Evolutionary conservation across 1,140 invertebrate genomes (phyloP).

Genomic region (Hormaphis cornu): DNA sequence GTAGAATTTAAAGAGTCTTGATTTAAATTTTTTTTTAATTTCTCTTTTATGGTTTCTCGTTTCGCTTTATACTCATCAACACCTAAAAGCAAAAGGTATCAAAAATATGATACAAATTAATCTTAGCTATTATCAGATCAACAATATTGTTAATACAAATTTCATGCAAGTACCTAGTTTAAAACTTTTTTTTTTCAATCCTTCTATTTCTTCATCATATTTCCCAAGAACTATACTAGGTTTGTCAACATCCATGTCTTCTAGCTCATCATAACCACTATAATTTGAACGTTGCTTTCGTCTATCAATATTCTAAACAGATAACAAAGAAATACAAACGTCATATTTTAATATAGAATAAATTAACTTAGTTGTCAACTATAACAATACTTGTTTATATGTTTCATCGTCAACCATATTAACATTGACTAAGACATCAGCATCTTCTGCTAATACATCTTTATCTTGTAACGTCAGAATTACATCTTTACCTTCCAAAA

Average conservation of each 20-base stretch:
- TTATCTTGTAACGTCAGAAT: constrained; percentile 92
- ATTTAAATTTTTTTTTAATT: constrained; percentile 53
- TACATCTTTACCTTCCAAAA: constrained; percentile 74
- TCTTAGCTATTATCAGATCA: too few relatives aligned
- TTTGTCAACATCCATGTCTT: constrained; percentile 60
- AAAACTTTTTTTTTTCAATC: constrained; percentile 68
- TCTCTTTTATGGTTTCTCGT: constrained; percentile 40
- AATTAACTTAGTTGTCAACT: not conserved
- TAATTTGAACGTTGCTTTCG: constrained; percentile 72
- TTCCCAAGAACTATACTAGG: constrained; percentile 72
- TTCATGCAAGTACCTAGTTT: constrained; percentile 53
- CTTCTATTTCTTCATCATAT: constrained; percentile 93
- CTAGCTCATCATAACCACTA: constrained; percentile 69
- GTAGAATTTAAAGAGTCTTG: constrained; percentile 61
- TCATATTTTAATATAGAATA: not conserved
- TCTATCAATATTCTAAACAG: constrained; percentile 63
- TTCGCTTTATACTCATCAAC: constrained; percentile 46
- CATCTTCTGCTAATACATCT: constrained; percentile 76
- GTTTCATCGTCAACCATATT: constrained; percentile 90
- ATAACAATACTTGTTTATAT: constrained; percentile 60
- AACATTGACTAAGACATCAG: constrained; percentile 89
- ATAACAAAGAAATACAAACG: not conserved
- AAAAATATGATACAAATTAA: too few relatives aligned
- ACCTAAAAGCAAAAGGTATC: constrained; percentile 38
- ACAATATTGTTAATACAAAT: not conserved